Conservation (phyloP, 1,140 invertebrate genomes). For the Saccostrea echinata region DNA sequence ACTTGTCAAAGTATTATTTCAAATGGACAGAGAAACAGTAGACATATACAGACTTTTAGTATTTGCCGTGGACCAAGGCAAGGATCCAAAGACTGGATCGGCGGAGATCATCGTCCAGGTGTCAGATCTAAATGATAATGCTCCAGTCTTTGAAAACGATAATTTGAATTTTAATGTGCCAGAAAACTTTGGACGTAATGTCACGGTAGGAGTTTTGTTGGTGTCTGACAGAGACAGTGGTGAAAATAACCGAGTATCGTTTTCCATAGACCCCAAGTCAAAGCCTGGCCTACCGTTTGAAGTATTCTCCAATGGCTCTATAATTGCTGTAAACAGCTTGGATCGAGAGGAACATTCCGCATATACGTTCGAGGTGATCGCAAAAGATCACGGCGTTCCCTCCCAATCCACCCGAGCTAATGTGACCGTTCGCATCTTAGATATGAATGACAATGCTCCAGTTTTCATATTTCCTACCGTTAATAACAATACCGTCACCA, state of each 20-base stretch:
- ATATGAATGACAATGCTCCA: slow-evolving; percentile 71
- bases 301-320: slow-evolving; percentile 88
- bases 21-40: slow-evolving; percentile 65
- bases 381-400: slow-evolving; percentile 81
- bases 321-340: slow-evolving; percentile 94
- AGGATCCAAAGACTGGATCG: slow-evolving; percentile 88
- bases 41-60: slow-evolving; percentile 87
- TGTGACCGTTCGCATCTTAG: slow-evolving; percentile 66
- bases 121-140: slow-evolving; percentile 95
- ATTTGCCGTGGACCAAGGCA: slow-evolving; percentile 81
- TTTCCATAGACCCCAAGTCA: slow-evolving; percentile 64
- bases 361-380: slow-evolving; percentile 91
- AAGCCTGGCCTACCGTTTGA: slow-evolving; percentile 61
- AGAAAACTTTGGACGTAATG: slow-evolving; percentile 58
- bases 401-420: slow-evolving; percentile 60
- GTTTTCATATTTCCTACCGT: slow-evolving; percentile 86
- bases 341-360: slow-evolving; percentile 90
- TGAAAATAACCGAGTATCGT: slow-evolving; percentile 85
- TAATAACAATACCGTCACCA: slow-evolving; percentile 88
- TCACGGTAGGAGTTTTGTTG: slow-evolving; percentile 57
- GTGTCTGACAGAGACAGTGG: slow-evolving; percentile 92
- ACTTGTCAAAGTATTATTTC: slow-evolving; percentile 54
- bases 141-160: slow-evolving; percentile 87
- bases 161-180: slow-evolving; percentile 62
- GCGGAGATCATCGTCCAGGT: slow-evolving; percentile 94